Evolutionary conservation across 1,140 invertebrate genomes (phyloP), one percentile per base, ranked within the genome.

Genomic region (Drosophila sturtevanti): DNA sequence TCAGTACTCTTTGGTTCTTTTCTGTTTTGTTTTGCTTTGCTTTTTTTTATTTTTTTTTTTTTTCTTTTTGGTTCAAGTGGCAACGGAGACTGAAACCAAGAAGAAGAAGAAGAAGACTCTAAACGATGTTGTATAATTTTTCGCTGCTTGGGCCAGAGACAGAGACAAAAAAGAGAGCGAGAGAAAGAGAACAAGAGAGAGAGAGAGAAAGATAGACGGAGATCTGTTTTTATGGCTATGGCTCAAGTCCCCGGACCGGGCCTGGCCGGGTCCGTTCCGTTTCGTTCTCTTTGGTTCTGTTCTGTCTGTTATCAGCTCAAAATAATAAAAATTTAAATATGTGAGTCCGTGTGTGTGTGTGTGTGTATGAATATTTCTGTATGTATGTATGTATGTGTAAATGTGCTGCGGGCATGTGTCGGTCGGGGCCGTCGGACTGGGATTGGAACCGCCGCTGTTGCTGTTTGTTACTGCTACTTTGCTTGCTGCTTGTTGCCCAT

Each of bases 311-410:
- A 89, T 89, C 85, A 89, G 84, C 84, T 89, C 85, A 79, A 77
- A 89, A 89, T 89, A 89, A 84, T 89, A 87, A 89, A 87, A 89
- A 87, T 89, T 89, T 89, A 89, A 89, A 89, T 89, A 87, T 68
- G 63, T 68, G 41, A 61, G 24, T 22, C 24, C 65, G 69, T 62
- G 27, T 55, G 61, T 77, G 31, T 67, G 34, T 66, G 34, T 44
- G 22, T 67, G 63, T 68, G 66, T 74, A 59, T 73, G 65, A 64
- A 72, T 66, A 61, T 54, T 68, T 67, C 65, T 68, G 66, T 74
- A 59, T 73, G 65, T 79, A 70, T 73, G 73, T 73, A 18, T 65
- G 61, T 61, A 56, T 70, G 68, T 55, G 38, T 68, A 68, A 68
- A 62, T 55, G 48, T 68, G 70, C 66, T 69, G 66, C 79, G 63